These are phyloP conservation scores for Pantherophis alleghaniensis DNA, from an alignment of 2,797 vertebrate genomes.

Conservation along the genomic window DNA sequence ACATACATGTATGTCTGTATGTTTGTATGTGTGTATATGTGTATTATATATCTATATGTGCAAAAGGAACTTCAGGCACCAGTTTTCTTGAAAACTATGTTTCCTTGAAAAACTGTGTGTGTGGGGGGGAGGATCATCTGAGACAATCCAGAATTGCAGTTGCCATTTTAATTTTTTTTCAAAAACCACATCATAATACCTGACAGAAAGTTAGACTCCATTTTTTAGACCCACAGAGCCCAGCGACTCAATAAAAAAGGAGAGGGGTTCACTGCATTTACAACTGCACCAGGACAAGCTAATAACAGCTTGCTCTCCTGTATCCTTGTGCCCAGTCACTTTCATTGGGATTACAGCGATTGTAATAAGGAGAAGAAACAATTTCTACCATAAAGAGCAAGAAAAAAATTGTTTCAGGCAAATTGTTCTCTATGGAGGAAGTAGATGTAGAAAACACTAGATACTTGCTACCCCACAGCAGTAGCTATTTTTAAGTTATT, in stretches of 20 bases:
- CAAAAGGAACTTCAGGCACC: neutral
- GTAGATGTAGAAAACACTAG: neutral
- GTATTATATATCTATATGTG: neutral
- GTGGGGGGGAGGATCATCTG: neutral
- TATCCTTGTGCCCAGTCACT: neutral
- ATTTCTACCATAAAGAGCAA: neutral
- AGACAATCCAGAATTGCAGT: neutral
- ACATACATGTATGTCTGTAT: neutral
- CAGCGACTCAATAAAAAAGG: neutral
- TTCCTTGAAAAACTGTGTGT: neutral
- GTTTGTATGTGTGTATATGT: neutral
- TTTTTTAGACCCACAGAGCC: neutral
- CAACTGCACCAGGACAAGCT: neutral
- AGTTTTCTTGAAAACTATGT: neutral
- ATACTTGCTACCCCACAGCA: neutral
- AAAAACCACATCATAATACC: neutral
- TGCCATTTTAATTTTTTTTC: neutral
- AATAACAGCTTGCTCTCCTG: neutral
- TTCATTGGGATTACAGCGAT: neutral
- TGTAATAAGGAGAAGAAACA: neutral
- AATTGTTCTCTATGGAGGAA: neutral
- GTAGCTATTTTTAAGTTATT: neutral
- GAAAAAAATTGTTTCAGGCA: neutral
- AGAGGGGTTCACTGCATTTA: neutral
- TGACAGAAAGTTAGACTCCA: neutral